A percentile compares a stretch with the other conserved stretches of the same genome.
These are phyloP conservation scores for Camponotus floridanus DNA, from an alignment of 1,140 invertebrate genomes.

Conservation along the genomic window DNA sequence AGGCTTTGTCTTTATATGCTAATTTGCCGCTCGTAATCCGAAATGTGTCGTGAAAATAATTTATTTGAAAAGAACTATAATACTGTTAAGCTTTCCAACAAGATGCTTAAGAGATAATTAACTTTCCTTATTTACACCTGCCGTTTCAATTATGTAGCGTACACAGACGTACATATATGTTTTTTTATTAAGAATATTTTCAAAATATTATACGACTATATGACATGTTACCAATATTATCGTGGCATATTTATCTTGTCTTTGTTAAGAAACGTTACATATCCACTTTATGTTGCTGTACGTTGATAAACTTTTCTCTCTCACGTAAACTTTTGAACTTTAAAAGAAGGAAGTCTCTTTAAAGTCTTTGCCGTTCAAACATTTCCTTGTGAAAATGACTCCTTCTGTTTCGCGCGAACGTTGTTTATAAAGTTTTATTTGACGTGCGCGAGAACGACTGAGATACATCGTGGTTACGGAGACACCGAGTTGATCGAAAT, in stretches of 20 bases:
- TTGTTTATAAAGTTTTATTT: slow-evolving; percentile 50
- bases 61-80: background rate
- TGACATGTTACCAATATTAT: background rate
- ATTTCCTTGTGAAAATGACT: slow-evolving; percentile 54
- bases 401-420: slow-evolving; percentile 1
- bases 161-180: background rate
- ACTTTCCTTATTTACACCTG: background rate
- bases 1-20: background rate
- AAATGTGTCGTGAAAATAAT: background rate
- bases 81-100: background rate
- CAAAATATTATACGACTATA: background rate
- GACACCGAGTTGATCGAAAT: slow-evolving; percentile 48
- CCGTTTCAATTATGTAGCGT: background rate
- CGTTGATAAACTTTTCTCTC: slow-evolving; percentile 66
- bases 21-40: background rate
- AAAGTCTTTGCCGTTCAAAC: slow-evolving; percentile 61
- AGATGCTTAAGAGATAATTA: slow-evolving; percentile 5
- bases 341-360: slow-evolving; percentile 55
- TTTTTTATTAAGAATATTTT: background rate
- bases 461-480: slow-evolving; percentile 43
- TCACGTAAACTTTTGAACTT: slow-evolving; percentile 56
- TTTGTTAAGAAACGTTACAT: slow-evolving; percentile 44
- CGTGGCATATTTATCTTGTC: slow-evolving; percentile 18
- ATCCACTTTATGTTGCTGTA: slow-evolving; percentile 23
- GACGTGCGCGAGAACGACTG: background rate